These are phyloP conservation scores for Nemurella pictetii DNA, from an alignment of 2,888 invertebrate species.

Conservation along the genomic window DNA sequence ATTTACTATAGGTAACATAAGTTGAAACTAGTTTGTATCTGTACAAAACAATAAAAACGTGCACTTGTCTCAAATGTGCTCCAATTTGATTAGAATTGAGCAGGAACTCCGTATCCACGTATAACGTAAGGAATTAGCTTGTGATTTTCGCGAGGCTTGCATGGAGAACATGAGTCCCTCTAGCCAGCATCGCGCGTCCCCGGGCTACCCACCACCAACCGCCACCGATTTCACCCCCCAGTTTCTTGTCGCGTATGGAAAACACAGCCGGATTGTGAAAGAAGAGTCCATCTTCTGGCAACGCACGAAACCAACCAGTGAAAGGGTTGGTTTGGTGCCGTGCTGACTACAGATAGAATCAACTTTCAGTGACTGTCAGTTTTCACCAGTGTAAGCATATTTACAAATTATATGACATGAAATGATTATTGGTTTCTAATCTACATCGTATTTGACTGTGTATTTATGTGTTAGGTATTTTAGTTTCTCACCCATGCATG, in stretches of 20 bases:
- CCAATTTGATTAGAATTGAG: conserved; percentile 7
- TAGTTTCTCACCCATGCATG: not conserved
- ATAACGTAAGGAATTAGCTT: not conserved
- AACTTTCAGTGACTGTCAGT: not conserved
- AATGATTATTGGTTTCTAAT: not conserved
- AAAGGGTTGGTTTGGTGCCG: not conserved
- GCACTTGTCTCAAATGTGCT: not conserved
- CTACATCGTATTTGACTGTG: not conserved
- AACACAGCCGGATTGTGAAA: conserved; percentile 16
- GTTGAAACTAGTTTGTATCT: not conserved
- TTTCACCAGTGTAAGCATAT: not conserved
- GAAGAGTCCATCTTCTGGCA: not conserved
- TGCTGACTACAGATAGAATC: not conserved
- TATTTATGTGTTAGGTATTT: not conserved
- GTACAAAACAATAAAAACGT: not conserved
- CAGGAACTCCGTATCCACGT: conserved; percentile 4
- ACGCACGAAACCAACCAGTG: not conserved
- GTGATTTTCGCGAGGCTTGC: no score
- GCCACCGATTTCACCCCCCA: not conserved
- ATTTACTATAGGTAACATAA: not conserved
- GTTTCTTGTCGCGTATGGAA: not conserved
- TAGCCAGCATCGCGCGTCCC: not conserved
- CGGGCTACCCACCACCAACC: not conserved
- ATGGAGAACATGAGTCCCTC: not conserved
- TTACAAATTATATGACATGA: not conserved